These are phyloP conservation scores for Nymphalis urticae DNA, from an alignment of 2,888 invertebrate genomes.

Conservation along the genomic window DNA sequence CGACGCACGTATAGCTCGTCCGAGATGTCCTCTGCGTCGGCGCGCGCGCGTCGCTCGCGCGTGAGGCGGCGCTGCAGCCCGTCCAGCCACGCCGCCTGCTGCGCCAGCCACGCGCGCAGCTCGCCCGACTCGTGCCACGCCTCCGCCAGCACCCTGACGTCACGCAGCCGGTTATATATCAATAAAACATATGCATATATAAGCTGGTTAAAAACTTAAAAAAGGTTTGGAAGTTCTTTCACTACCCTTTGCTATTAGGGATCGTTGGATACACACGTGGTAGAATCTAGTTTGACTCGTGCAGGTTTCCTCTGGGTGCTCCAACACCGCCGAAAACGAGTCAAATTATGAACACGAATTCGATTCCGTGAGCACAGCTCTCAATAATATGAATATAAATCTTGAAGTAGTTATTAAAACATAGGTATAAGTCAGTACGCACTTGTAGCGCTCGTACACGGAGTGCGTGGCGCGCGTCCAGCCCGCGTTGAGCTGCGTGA, in stretches of 20 bases:
- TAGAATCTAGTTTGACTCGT: no score
- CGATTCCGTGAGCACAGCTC: no score
- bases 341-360: no score
- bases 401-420: no score
- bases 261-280: no score
- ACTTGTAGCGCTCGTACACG: conserved; percentile 85
- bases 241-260: no score
- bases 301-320: no score
- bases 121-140: conserved; percentile 90
- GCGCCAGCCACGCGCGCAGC: conserved; percentile 88
- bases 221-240: no score
- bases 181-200: no score
- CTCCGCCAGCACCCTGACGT: conserved; percentile 82
- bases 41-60: conserved; percentile 85
- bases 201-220: no score
- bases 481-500: conserved; percentile 86
- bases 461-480: conserved; percentile 87
- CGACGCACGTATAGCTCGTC: conserved; percentile 88
- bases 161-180: background rate
- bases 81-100: conserved; percentile 89
- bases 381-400: no score
- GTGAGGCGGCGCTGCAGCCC: conserved; percentile 89
- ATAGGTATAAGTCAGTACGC: conserved; percentile 42
- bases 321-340: no score
- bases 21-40: conserved; percentile 95